Conservation (phyloP, 2,113 vertebrate genomes). For the Heptranchias perlo region DNA sequence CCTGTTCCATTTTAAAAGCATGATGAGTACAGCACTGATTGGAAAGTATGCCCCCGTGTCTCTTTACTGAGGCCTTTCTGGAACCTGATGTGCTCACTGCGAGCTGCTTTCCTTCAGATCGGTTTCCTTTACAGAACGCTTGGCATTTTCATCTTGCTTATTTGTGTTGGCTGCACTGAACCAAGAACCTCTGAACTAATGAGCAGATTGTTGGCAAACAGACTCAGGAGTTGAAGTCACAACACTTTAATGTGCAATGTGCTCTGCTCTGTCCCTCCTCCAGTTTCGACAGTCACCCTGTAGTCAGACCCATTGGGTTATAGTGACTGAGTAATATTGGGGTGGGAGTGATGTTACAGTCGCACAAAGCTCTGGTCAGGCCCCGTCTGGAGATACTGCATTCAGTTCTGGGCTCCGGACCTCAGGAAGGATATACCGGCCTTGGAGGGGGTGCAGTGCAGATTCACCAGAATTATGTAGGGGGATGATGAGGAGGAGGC, state of each 20-base stretch:
- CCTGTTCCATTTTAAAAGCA: too few relatives aligned
- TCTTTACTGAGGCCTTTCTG: not conserved
- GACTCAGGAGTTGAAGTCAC: not conserved
- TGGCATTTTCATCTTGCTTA: not conserved
- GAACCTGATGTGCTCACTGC: not conserved
- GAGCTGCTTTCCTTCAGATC: not conserved
- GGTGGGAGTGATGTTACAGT: not conserved
- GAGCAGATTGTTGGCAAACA: not conserved
- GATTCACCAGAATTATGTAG: too few relatives aligned
- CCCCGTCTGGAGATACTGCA: too few relatives aligned
- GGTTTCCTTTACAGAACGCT: not conserved
- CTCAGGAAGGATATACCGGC: too few relatives aligned
- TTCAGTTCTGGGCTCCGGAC: too few relatives aligned
- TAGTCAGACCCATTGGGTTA: not conserved
- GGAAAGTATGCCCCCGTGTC: not conserved
- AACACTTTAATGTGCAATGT: not conserved
- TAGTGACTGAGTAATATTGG: not conserved
- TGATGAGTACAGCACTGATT: not conserved
- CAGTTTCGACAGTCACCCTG: not conserved
- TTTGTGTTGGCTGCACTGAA: not conserved
- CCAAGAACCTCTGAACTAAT: not conserved
- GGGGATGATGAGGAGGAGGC: too few relatives aligned
- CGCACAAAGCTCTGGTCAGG: too few relatives aligned
- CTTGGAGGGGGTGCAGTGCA: too few relatives aligned
- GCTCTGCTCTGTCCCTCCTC: not conserved